phyloP scores from a whole-genome alignment of 1,140 invertebrate species.

The Lethocerus indicus region DNA sequence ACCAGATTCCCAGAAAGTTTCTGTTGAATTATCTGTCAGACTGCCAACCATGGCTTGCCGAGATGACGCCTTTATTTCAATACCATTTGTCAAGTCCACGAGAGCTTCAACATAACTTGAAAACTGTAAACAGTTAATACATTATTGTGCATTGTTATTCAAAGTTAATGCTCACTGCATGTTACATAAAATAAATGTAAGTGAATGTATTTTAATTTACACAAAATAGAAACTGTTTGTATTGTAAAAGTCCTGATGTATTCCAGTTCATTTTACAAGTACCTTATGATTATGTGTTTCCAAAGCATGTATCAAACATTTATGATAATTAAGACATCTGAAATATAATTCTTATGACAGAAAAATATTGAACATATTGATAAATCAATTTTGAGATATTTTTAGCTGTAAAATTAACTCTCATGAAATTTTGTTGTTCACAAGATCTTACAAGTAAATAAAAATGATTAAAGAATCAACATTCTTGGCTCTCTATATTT shows the following conservation, averaged over 20 bases:
- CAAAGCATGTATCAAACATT: not conserved
- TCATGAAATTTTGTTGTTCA: too few species aligned
- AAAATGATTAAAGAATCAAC: too few species aligned
- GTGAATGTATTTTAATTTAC: not conserved
- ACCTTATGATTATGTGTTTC: too few species aligned
- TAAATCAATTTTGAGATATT: not conserved
- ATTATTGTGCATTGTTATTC: too few species aligned
- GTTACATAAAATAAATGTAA: not conserved
- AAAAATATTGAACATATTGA: not conserved
- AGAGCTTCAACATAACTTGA: constrained; percentile 40
- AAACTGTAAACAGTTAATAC: not conserved
- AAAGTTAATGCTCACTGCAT: too few species aligned
- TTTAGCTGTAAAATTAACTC: too few species aligned
- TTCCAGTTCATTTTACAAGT: too few species aligned
- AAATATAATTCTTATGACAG: not conserved
- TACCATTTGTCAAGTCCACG: constrained; percentile 51
- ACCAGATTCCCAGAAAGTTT: constrained; percentile 98
- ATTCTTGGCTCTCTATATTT: too few species aligned
- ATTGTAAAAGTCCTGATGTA: not conserved
- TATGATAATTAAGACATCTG: not conserved
- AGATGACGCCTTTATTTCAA: constrained; percentile 80
- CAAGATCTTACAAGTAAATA: too few species aligned
- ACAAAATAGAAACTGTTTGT: not conserved
- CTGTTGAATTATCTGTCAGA: constrained; percentile 83
- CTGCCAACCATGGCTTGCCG: constrained; percentile 84